Conservation (phyloP, 2,113 vertebrate species). For the Nesoenas mayeri region DNA sequence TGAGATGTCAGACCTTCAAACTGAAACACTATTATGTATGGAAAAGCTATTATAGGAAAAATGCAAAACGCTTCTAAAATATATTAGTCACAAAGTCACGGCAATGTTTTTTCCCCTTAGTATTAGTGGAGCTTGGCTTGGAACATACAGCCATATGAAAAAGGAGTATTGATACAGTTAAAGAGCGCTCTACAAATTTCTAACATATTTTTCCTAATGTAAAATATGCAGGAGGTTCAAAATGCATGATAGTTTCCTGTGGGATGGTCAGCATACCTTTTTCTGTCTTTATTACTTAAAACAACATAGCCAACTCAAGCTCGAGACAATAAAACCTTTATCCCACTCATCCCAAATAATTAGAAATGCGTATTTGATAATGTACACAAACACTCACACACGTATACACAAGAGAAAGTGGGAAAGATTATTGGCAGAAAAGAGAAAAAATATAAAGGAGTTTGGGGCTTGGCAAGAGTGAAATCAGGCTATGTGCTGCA, state of each 20-base stretch:
- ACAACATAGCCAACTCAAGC: background rate
- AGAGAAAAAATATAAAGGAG: background rate
- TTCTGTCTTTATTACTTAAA: background rate
- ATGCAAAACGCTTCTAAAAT: conserved; percentile 35
- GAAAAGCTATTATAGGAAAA: conserved; percentile 59
- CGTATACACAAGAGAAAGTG: background rate
- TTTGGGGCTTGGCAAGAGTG: background rate
- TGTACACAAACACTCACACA: background rate
- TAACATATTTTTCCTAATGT: conserved; percentile 39
- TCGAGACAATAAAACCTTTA: background rate
- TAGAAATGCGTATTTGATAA: background rate
- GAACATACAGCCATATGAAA: conserved; percentile 4
- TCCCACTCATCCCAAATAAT: background rate
- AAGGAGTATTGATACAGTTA: conserved; percentile 23
- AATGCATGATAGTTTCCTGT: background rate
- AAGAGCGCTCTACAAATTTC: conserved; percentile 23
- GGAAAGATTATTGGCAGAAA: conserved; percentile 7
- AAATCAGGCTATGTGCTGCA: background rate
- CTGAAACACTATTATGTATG: conserved; percentile 58
- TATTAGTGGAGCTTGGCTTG: background rate
- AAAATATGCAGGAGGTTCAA: conserved; percentile 36
- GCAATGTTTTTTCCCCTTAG: background rate
- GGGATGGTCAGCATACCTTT: background rate
- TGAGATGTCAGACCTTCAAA: conserved; percentile 34
- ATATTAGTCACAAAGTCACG: conserved; percentile 46